Evolutionary conservation across 1,140 invertebrate species (phyloP).

Genomic region (Leptinotarsa texana): DNA sequence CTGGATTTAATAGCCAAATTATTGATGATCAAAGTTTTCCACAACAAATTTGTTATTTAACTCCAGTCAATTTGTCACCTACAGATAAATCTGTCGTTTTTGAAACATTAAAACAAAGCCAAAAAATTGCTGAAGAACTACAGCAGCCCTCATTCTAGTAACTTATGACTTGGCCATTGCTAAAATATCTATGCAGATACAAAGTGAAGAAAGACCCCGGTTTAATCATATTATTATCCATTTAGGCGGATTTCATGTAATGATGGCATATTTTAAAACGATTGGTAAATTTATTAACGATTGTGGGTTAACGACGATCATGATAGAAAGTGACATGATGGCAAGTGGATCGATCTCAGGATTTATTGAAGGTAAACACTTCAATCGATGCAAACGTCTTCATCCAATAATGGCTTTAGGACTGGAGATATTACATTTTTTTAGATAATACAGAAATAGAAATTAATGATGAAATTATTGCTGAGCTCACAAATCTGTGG

Average conservation of each 20-base stretch:
- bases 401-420: slow-evolving; percentile 44
- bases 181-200: slow-evolving; percentile 28
- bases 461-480: slow-evolving; percentile 31
- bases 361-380: slow-evolving; percentile 46
- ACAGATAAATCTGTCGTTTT: slow-evolving; percentile 21
- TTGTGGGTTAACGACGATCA: slow-evolving; percentile 50
- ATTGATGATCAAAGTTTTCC: slow-evolving; percentile 18
- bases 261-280: slow-evolving; percentile 52
- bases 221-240: slow-evolving; percentile 48
- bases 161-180: slow-evolving; percentile 18
- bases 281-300: slow-evolving; percentile 49
- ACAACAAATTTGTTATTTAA: slow-evolving; percentile 35
- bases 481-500: slow-evolving; percentile 20
- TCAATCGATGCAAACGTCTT: slow-evolving; percentile 45
- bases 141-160: neutral
- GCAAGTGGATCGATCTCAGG: slow-evolving; percentile 46
- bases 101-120: slow-evolving; percentile 24
- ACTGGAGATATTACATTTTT: slow-evolving; percentile 43
- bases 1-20: slow-evolving; percentile 41
- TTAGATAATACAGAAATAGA: slow-evolving; percentile 37
- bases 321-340: slow-evolving; percentile 50
- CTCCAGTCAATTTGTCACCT: slow-evolving; percentile 39
- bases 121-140: slow-evolving; percentile 27
- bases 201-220: slow-evolving; percentile 17
- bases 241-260: slow-evolving; percentile 51